Evolutionary conservation across 2,888 invertebrate genomes (phyloP).

Genomic region (Aporophyla lueneburgensis): DNA sequence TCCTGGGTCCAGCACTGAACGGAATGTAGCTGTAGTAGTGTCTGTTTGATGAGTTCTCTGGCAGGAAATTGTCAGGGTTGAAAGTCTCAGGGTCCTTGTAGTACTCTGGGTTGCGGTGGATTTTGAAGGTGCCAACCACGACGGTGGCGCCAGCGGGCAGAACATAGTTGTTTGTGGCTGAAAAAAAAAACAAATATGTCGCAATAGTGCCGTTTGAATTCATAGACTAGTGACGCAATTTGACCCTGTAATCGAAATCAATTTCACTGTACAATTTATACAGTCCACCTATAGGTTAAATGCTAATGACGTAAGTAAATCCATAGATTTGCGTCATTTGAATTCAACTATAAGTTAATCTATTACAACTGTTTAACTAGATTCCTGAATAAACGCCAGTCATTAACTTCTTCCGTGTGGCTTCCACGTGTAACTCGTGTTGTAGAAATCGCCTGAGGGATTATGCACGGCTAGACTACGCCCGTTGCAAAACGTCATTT

Average conservation of each 20-base stretch:
- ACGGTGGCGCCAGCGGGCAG: constrained; percentile 94
- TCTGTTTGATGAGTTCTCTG: constrained; percentile 93
- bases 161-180: constrained; percentile 92
- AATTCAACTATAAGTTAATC: constrained; percentile 19
- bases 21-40: constrained; percentile 95
- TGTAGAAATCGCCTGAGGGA: background rate
- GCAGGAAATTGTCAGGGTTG: constrained; percentile 95
- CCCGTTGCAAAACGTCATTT: background rate
- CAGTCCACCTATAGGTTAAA: constrained; percentile 40
- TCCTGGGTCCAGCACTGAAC: constrained; percentile 95
- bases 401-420: background rate
- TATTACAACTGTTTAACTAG: background rate
- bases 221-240: constrained; percentile 9
- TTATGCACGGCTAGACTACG: background rate
- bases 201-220: constrained; percentile 2
- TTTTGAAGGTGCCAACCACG: constrained; percentile 92
- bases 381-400: constrained; percentile 4
- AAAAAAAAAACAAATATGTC: constrained; percentile 17
- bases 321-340: constrained; percentile 40
- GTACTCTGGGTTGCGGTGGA: constrained; percentile 92
- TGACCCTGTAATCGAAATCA: constrained; percentile 22
- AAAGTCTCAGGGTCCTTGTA: constrained; percentile 93
- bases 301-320: constrained; percentile 40
- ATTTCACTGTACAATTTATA: constrained; percentile 33
- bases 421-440: background rate